These are phyloP conservation scores for Steinernema feltiae DNA, from an alignment of 1,140 invertebrate species.

Conservation along the genomic window DNA sequence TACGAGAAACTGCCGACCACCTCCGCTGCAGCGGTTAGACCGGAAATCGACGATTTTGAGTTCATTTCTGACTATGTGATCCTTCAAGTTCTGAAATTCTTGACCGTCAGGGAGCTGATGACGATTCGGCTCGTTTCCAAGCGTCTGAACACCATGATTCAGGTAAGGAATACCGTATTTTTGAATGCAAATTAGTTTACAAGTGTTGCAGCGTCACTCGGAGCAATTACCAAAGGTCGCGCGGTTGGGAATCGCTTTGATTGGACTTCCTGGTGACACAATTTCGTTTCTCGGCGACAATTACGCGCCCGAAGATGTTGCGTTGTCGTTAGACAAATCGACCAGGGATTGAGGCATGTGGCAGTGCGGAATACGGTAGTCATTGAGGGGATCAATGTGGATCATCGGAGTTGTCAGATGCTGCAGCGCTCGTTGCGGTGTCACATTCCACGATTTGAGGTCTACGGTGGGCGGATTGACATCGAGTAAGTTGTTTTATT, in stretches of 20 bases:
- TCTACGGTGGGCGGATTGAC: background rate
- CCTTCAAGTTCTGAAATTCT: background rate
- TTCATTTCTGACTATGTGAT: background rate
- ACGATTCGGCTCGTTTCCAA: background rate
- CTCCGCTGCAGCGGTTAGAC: background rate
- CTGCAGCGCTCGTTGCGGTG: background rate
- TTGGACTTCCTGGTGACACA: background rate
- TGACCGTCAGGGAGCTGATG: background rate
- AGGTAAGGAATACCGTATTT: background rate
- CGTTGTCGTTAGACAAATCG: background rate
- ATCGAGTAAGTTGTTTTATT: background rate
- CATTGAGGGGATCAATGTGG: background rate
- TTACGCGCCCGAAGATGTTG: slow-evolving; percentile 3
- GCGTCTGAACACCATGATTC: background rate
- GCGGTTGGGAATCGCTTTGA: background rate
- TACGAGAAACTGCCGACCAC: background rate
- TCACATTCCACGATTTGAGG: background rate
- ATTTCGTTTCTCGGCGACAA: slow-evolving; percentile 1
- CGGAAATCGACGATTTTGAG: background rate
- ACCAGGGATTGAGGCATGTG: slow-evolving; percentile 1
- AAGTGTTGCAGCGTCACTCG: background rate
- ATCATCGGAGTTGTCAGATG: background rate
- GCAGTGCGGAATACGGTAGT: background rate
- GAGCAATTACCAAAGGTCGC: background rate
- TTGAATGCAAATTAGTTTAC: background rate